Evolutionary conservation across 2,113 vertebrate species (phyloP).

Genomic region (Protobothrops mucrosquamatus): DNA sequence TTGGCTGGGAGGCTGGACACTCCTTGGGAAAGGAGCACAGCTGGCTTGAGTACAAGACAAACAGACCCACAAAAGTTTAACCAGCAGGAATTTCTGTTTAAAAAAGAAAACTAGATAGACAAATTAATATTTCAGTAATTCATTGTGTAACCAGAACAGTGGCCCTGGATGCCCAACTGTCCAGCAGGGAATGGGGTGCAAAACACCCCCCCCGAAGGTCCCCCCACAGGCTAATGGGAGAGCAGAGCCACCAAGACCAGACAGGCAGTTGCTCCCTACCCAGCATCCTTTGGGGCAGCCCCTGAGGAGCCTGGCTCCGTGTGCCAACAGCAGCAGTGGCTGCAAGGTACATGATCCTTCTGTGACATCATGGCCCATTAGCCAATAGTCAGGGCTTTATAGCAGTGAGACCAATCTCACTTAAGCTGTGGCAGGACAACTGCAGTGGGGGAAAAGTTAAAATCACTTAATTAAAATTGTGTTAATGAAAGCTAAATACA

Average conservation of each 20-base stretch:
- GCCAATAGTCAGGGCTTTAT: background rate
- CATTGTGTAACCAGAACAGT: background rate
- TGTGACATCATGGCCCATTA: background rate
- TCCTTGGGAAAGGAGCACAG: background rate
- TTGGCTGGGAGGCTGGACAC: background rate
- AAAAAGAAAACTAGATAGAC: background rate
- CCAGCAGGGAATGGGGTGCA: background rate
- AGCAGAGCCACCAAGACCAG: background rate
- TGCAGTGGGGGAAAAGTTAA: background rate
- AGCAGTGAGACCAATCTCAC: background rate
- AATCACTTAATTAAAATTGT: background rate
- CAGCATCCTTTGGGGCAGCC: too few relatives aligned
- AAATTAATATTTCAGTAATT: background rate
- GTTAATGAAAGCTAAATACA: background rate
- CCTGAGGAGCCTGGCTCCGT: too few relatives aligned
- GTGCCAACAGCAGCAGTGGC: background rate
- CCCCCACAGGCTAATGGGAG: background rate
- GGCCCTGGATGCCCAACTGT: background rate
- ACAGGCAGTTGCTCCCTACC: background rate
- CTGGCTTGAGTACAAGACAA: background rate
- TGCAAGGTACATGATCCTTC: background rate
- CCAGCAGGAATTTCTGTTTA: background rate
- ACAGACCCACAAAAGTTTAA: background rate
- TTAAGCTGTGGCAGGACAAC: background rate
- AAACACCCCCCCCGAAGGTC: background rate